Conservation (phyloP, 2,797 vertebrate genomes). For the Enteromius treurensis region DNA sequence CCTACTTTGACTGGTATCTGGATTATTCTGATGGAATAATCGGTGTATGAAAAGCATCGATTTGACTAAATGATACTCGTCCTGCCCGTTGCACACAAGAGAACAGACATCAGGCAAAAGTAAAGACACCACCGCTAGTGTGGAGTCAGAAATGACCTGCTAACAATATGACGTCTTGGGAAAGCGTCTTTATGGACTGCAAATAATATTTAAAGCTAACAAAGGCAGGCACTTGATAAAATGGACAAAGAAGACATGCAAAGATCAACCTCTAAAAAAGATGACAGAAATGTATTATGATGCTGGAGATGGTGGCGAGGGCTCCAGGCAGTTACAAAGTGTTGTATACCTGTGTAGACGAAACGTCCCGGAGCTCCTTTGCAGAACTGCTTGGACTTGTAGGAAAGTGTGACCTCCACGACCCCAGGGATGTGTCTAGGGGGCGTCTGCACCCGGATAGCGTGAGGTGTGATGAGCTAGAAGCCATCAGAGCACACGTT, state of each 20-base stretch:
- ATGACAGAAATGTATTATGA: conserved; percentile 21
- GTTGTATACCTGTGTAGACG: conserved; percentile 89
- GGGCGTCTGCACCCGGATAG: conserved; percentile 94
- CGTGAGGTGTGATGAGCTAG: conserved; percentile 94
- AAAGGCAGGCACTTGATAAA: conserved; percentile 3
- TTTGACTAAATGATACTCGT: conserved; percentile 66
- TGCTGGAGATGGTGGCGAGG: conserved; percentile 1
- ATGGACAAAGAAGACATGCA: conserved; percentile 29
- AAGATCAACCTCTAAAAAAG: conserved; percentile 32
- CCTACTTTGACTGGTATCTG: conserved; percentile 79
- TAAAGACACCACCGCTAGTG: conserved; percentile 44
- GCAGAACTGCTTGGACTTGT: conserved; percentile 98
- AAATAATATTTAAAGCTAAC: conserved; percentile 8
- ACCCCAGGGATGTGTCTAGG: conserved; percentile 94
- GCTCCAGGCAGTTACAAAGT: conserved; percentile 21
- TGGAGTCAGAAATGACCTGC: conserved; percentile 11
- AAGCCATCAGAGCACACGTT: conserved; percentile 48
- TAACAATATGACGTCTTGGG: conserved; percentile 28
- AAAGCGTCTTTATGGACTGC: conserved; percentile 10
- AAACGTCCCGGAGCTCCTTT: conserved; percentile 93
- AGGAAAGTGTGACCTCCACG: conserved; percentile 94
- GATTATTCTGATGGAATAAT: conserved; percentile 76
- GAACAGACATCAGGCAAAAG: conserved; percentile 53
- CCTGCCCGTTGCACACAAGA: conserved; percentile 14
- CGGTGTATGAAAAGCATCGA: conserved; percentile 66